Conservation (phyloP, 2,888 invertebrate genomes). For the Spisula solida region DNA sequence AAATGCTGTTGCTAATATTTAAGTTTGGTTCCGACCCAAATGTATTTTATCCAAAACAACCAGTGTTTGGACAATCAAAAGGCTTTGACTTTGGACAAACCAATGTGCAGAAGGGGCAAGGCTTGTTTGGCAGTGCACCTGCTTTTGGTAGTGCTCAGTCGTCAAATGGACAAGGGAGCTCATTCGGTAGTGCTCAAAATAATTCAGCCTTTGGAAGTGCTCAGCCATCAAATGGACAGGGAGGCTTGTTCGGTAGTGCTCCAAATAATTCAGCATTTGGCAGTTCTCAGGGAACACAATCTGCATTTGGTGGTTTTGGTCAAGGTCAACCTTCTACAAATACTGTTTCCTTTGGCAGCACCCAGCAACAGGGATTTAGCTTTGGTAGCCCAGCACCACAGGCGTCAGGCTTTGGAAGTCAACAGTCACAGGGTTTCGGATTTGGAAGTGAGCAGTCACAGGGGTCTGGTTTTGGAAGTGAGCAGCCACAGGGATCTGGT, state of each 20-base stretch:
- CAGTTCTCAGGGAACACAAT: neutral
- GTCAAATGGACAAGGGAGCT: neutral
- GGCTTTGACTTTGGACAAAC: conserved; percentile 14
- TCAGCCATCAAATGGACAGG: neutral
- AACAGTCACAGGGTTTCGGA: neutral
- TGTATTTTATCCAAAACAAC: conserved; percentile 1
- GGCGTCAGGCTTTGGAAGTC: neutral
- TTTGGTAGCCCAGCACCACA: neutral
- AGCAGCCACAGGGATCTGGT: neutral
- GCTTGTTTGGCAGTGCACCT: neutral
- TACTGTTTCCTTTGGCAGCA: neutral
- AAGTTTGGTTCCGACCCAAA: conserved; percentile 5
- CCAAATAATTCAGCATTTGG: neutral
- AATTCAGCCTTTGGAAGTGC: neutral
- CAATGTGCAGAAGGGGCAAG: neutral
- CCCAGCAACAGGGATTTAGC: neutral
- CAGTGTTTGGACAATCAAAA: neutral
- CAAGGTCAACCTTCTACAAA: neutral
- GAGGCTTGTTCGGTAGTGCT: neutral
- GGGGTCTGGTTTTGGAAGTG: neutral
- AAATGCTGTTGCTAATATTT: conserved; percentile 24
- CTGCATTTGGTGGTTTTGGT: neutral
- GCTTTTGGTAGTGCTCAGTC: neutral
- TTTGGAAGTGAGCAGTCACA: neutral
- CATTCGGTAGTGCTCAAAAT: neutral